Conservation (phyloP, 2,113 vertebrate species). For the Tretioscincus oriximinensis region DNA sequence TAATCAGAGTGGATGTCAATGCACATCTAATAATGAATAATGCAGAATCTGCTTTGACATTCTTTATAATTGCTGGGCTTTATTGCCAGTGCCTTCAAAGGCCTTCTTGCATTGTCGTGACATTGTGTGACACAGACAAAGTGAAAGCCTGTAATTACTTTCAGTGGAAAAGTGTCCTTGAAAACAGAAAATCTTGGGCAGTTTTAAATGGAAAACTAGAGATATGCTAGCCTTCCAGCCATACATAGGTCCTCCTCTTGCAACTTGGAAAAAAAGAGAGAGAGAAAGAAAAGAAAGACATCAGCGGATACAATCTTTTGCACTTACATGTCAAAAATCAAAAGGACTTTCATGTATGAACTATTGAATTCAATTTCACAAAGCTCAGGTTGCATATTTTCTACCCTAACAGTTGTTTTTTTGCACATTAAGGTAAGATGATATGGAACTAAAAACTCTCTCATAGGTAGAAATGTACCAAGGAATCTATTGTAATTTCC, state of each 20-base stretch:
- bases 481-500: too few species aligned
- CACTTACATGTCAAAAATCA: neutral
- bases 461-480: too few species aligned
- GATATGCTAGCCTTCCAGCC: neutral
- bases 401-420: too few species aligned
- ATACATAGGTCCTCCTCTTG: neutral
- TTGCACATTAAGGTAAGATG: too few species aligned
- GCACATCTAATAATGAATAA: slow-evolving; percentile 62
- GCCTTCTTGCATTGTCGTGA: slow-evolving; percentile 31
- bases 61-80: slow-evolving; percentile 31
- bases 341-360: neutral
- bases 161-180: neutral
- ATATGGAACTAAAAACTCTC: too few species aligned
- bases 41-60: slow-evolving; percentile 46
- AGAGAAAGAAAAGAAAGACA: neutral
- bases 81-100: slow-evolving; percentile 23
- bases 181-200: slow-evolving; percentile 12
- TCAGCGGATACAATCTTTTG: neutral
- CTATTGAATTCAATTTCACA: too few species aligned
- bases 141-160: slow-evolving; percentile 25
- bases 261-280: neutral
- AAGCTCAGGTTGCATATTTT: too few species aligned
- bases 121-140: slow-evolving; percentile 30
- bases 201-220: slow-evolving; percentile 10
- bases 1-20: slow-evolving; percentile 63